A percentile compares a stretch with the other conserved stretches of the same genome.
These are phyloP conservation scores for Fratercula arctica DNA, from an alignment of 2,797 vertebrate species.

Conservation along the genomic window DNA sequence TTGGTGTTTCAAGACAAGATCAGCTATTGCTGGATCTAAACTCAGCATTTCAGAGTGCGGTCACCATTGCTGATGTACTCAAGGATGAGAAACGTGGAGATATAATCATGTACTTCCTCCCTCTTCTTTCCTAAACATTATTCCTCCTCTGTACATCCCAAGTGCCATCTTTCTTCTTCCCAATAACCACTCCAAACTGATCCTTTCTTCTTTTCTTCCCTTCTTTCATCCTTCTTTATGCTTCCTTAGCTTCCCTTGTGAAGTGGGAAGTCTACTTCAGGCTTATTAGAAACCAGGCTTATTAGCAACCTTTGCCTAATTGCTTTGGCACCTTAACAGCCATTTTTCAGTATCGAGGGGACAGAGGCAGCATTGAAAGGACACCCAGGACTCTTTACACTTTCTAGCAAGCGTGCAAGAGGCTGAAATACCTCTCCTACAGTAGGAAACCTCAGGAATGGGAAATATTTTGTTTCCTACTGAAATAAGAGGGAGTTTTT, in stretches of 20 bases:
- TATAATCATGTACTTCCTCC: neutral
- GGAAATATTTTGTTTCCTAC: neutral
- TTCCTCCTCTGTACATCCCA: neutral
- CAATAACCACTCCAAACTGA: neutral
- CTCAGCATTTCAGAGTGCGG: neutral
- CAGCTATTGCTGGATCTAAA: neutral
- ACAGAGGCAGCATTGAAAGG: neutral
- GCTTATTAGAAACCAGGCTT: neutral
- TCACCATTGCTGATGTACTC: fast-evolving
- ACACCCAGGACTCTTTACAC: neutral
- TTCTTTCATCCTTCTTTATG: neutral
- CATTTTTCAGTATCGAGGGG: neutral
- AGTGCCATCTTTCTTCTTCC: neutral
- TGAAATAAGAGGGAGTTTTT: neutral
- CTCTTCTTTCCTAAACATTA: neutral
- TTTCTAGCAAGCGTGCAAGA: neutral
- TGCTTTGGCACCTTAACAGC: neutral
- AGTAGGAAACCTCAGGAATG: neutral
- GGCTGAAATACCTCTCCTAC: neutral
- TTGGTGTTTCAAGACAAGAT: neutral
- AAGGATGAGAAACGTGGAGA: neutral
- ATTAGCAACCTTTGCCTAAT: neutral
- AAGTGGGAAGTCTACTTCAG: neutral
- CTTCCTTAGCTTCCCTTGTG: neutral
- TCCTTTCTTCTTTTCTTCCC: neutral